Evolutionary conservation across 2,797 vertebrate genomes (phyloP), one percentile per base, ranked within the genome.

Genomic region (Thaleichthys pacificus): DNA sequence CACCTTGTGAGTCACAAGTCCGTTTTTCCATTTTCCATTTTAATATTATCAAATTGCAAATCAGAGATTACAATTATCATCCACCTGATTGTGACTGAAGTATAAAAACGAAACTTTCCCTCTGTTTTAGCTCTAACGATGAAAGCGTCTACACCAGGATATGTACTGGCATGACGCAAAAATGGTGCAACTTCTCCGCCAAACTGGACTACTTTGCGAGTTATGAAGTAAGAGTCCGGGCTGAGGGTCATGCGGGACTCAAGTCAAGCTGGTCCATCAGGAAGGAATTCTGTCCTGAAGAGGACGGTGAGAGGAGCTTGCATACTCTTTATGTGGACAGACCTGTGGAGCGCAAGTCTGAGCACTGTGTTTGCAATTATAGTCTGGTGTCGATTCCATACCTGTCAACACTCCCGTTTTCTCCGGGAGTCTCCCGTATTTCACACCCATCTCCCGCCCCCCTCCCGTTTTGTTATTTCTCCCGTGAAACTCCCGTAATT

Each of bases 161-260:
- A 21, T 69, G 76, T 57, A 7, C 62, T 12, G n/a, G 63, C n/a
- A 66, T 32, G 4, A 7, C 54, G 1, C 21, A 61, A 17, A 35
- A 0, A 1, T 22, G 35, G 19, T 77, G 76, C 22, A 62, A 77
- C 38, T 64, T 77, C 67, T 64, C 71, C 21, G 11, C 49, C 26
- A 17, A 54, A 28, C 3, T 42, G 4, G 5, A 35, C 64, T n/a
- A 66, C 56, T 8, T 0, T 14, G 47, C 8, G 19, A 21, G 0
- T 9, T 75, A 71, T 30, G 14, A 19, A 4, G n/a, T 78, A 58
- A 22, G 60, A 9, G 68, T 78, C 57, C 49, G 72, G 24, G 72
- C 72, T 0, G 72, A 75, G 68, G 42, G 35, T 11, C 4, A 8
- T 47, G 42, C 9, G 51, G 49, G 35, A 35, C 30, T 63, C 26